Evolutionary conservation across 2,888 invertebrate genomes (phyloP), one percentile per base, ranked within the genome.

Genomic region (Drosophila cognata): DNA sequence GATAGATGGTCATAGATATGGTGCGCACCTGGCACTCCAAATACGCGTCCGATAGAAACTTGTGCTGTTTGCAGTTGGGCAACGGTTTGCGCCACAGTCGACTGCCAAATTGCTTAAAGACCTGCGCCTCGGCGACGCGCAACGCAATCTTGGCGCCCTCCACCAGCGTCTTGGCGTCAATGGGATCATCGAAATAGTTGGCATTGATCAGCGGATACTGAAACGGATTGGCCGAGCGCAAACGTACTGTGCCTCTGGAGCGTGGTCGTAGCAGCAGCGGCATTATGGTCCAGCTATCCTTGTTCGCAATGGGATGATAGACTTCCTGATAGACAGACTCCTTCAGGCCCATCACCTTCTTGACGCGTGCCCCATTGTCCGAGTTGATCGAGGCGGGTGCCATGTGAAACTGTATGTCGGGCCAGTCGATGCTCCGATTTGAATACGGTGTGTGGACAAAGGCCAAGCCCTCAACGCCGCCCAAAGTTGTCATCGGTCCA

Each of bases 401-500:
- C 96, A 98, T 98, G 90, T 98, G 98, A 86, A 98, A 97, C 87
- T 98, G 97, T 53, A 98, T 96, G 85, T 98, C 98, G 0, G 98
- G 98, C 95, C 97, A 97, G 74, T 96, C 94, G 2, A 96, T 95
- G 2, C 96, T 95, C 57, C 94, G 94, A 88, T 98, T 98, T 0
- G 97, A 97, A 82, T 95, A 97, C 74, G 95, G 96, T 0, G 98
- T 97, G 82, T 97, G 97, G 0, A 98, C 96, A 92, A 98, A 98
- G 2, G 96, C 98, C 61, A 98, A 94, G 0, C 97, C 97, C 93
- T 98, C 98, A 8, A 98, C 96, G 0, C 98, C 98, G 3, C 98
- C 97, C 0, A 97, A 93, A 0, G 96, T 96, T 0, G 97, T 97
- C 96, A 98, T 97, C 0, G 97, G 97, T 0, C 97, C 97, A 79